Percentiles rank a stretch among this genome's conserved stretches.
Conservation (phyloP, 2,888 invertebrate species). For the Busseola fusca region DNA sequence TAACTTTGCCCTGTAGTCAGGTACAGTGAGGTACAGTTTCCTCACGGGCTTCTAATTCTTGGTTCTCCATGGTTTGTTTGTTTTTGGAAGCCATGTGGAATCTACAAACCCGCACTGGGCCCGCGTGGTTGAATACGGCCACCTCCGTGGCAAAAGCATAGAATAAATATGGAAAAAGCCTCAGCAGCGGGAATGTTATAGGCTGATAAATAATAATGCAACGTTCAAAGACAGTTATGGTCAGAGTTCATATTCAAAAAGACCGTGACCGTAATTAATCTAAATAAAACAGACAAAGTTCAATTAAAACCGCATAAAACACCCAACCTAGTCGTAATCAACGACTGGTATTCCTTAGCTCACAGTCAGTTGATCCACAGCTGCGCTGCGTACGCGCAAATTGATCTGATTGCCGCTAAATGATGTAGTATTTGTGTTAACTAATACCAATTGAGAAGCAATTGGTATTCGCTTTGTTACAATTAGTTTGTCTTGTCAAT, state of each 20-base stretch:
- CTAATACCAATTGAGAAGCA: constrained; percentile 66
- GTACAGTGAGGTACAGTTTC: no score
- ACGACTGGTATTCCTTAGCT: constrained; percentile 13
- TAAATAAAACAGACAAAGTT: constrained; percentile 26
- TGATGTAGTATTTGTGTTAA: constrained; percentile 68
- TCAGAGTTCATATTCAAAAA: neutral
- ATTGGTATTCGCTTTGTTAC: constrained; percentile 34
- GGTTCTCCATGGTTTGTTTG: no score
- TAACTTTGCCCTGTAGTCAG: no score
- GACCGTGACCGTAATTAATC: constrained; percentile 1
- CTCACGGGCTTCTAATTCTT: no score
- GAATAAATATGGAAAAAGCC: no score
- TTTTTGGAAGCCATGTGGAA: no score
- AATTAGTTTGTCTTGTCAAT: constrained; percentile 30
- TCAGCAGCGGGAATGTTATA: neutral
- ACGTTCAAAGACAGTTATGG: neutral
- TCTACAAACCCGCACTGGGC: no score
- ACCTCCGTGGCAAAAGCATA: no score
- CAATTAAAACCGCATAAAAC: constrained; percentile 7
- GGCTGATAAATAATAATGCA: no score
- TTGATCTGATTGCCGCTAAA: constrained; percentile 69
- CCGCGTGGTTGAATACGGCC: no score
- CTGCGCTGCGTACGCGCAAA: constrained; percentile 60
- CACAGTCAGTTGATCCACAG: constrained; percentile 24
- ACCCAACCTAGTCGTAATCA: constrained; percentile 6